Base-by-base conservation (phyloP, 2,888 invertebrate species). In the Koerneria pararmatus region DNA sequence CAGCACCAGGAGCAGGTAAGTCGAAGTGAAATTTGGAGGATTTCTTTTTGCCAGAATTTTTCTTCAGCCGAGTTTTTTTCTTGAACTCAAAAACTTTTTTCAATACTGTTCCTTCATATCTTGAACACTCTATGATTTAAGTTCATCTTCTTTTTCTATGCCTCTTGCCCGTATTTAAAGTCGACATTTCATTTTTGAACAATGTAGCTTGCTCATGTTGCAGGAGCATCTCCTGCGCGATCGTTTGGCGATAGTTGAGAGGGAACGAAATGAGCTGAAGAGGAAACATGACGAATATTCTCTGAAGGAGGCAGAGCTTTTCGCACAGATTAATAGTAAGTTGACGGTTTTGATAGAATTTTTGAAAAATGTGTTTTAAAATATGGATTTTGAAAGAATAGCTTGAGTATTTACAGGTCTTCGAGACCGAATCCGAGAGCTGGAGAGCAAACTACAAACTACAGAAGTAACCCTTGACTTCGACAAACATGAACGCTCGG, bases 171-270 rank as follows among this genome's bases (percentile, higher is more conserved):
- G n/a, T n/a, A n/a, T n/a, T n/a, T n/a, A n/a, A n/a, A n/a, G n/a
- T n/a, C n/a, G n/a, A n/a, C n/a, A n/a, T n/a, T n/a, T n/a, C n/a
- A n/a, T n/a, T n/a, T n/a, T n/a, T n/a, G n/a, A n/a, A n/a, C n/a
- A n/a, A n/a, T n/a, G n/a, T n/a, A n/a, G n/a, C n/a, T n/a, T n/a
- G n/a, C n/a, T n/a, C n/a, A n/a, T n/a, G n/a, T 62, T 51, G 54
- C 32, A 64, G 64, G 64, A 64, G n/a, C 37, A 64, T 15, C 15
- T 22, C 5, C 32, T 64, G 54, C 54, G 56, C 27, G 64, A 64
- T n/a, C 6, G 31, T 15, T 31, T 64, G 31, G 54, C 64, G 6
- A 24, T 46, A 19, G 22, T 29, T 15, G 64, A 64, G 34, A 56
- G 64, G 29, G 64, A 64, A 22, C 3, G 29, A 22, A 46, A 64